A percentile compares a stretch with the other conserved stretches of the same genome.
phyloP scores from a whole-genome alignment of 2,888 invertebrate genomes.

The Archips xylosteana region DNA sequence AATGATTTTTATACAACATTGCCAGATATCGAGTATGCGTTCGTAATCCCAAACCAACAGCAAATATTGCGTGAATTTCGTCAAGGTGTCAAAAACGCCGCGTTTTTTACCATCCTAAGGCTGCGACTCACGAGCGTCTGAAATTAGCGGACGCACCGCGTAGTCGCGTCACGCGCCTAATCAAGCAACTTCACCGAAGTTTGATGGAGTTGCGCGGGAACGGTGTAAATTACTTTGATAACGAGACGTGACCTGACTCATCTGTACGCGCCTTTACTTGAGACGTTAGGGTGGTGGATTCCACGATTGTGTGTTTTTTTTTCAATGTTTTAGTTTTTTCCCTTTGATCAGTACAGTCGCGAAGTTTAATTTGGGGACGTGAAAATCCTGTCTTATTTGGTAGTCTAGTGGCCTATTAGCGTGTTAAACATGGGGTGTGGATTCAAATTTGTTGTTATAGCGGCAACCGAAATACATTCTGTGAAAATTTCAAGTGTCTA shows the following conservation, averaged over 20 bases:
- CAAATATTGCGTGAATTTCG: no score
- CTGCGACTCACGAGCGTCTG: slow-evolving; percentile 42
- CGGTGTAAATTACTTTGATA: slow-evolving; percentile 75
- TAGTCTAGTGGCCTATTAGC: no score
- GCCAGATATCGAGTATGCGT: no score
- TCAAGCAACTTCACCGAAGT: slow-evolving; percentile 74
- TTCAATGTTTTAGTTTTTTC: slow-evolving; percentile 29
- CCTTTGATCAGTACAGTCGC: not conserved
- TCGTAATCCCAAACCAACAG: no score
- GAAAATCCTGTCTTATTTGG: no score
- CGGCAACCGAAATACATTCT: no score
- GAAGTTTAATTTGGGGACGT: no score
- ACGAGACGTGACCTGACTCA: slow-evolving; percentile 69
- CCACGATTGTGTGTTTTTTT: slow-evolving; percentile 1
- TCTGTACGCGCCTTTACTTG: slow-evolving; percentile 56
- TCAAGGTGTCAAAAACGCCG: slow-evolving; percentile 9
- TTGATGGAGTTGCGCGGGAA: slow-evolving; percentile 72
- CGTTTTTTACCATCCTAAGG: slow-evolving; percentile 17
- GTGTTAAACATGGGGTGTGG: no score
- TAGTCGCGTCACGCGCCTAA: slow-evolving; percentile 74
- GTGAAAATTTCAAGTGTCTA: no score
- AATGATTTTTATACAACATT: no score
- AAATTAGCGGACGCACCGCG: slow-evolving; percentile 54
- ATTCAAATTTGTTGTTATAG: no score
- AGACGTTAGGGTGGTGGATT: slow-evolving; percentile 45